A percentile compares a stretch with the other conserved stretches of the same genome.
Evolutionary conservation across 2,888 invertebrate genomes (phyloP).

Genomic region (Apodemia duryi): DNA sequence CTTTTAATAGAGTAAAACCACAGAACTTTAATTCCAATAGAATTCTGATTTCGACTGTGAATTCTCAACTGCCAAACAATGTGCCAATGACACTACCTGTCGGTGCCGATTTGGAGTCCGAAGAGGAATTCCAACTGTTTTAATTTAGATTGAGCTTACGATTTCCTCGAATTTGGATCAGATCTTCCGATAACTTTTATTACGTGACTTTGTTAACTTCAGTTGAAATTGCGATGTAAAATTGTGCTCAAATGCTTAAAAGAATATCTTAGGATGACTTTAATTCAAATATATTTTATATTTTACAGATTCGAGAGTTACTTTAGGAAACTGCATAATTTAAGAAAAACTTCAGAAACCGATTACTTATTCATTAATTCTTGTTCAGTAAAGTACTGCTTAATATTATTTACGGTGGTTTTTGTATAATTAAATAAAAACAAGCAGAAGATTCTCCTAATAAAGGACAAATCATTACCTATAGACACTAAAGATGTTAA

Average conservation of each 20-base stretch:
- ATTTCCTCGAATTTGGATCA: slow-evolving; percentile 2
- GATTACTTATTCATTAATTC: too few species aligned
- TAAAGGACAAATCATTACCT: too few species aligned
- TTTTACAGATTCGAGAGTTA: too few species aligned
- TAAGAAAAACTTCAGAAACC: too few species aligned
- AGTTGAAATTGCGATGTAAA: slow-evolving; percentile 1
- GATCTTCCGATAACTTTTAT: slow-evolving; percentile 15
- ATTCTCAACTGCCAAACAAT: slow-evolving; percentile 7
- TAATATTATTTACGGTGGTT: too few species aligned
- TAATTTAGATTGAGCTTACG: slow-evolving; percentile 13
- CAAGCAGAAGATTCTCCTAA: too few species aligned
- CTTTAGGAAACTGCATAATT: too few species aligned
- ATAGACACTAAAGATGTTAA: too few species aligned
- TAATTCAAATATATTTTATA: neutral
- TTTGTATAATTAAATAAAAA: too few species aligned
- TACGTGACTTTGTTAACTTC: slow-evolving; percentile 13
- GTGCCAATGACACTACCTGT: slow-evolving; percentile 11
- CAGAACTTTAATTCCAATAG: slow-evolving; percentile 1
- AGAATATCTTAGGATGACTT: neutral
- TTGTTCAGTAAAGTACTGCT: too few species aligned
- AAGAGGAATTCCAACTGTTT: slow-evolving; percentile 11
- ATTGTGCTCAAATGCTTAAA: neutral
- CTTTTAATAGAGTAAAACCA: neutral
- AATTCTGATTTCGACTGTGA: neutral
- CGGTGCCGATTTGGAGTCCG: neutral